Evolutionary conservation across 1,140 invertebrate genomes (phyloP).

Genomic region (Orussus abietinus): DNA sequence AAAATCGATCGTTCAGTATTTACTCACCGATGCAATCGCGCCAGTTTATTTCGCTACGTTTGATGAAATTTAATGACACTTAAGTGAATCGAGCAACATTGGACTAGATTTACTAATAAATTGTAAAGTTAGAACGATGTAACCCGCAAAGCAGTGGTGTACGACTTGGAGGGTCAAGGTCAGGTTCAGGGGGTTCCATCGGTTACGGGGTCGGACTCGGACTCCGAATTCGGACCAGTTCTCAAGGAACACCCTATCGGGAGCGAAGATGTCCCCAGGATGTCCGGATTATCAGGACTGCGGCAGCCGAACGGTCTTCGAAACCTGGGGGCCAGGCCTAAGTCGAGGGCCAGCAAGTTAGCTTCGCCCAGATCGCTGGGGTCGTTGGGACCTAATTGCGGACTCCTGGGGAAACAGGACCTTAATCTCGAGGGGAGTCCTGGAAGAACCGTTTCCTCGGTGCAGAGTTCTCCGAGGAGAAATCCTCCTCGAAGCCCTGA

Average conservation of each 20-base stretch:
- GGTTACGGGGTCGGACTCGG: too few relatives aligned
- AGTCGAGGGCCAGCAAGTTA: conserved; percentile 28
- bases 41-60: too few relatives aligned
- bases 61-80: too few relatives aligned
- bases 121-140: too few relatives aligned
- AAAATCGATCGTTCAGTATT: too few relatives aligned
- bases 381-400: not conserved
- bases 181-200: too few relatives aligned
- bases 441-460: not conserved
- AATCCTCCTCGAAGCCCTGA: too few relatives aligned
- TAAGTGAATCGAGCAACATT: too few relatives aligned
- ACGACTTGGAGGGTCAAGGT: too few relatives aligned
- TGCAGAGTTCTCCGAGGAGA: conserved; percentile 13
- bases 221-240: conserved; percentile 3
- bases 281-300: conserved; percentile 31
- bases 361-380: conserved; percentile 20
- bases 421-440: not conserved
- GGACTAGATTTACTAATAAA: too few relatives aligned
- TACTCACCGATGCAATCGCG: too few relatives aligned
- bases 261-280: conserved; percentile 24
- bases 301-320: conserved; percentile 23
- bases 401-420: not conserved
- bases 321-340: conserved; percentile 34
- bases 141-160: too few relatives aligned
- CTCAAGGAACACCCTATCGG: not conserved